Percentiles rank a stretch among this genome's conserved stretches.
These are phyloP conservation scores for Metacarcinus magister DNA, from an alignment of 2,888 invertebrate species.

Conservation along the genomic window DNA sequence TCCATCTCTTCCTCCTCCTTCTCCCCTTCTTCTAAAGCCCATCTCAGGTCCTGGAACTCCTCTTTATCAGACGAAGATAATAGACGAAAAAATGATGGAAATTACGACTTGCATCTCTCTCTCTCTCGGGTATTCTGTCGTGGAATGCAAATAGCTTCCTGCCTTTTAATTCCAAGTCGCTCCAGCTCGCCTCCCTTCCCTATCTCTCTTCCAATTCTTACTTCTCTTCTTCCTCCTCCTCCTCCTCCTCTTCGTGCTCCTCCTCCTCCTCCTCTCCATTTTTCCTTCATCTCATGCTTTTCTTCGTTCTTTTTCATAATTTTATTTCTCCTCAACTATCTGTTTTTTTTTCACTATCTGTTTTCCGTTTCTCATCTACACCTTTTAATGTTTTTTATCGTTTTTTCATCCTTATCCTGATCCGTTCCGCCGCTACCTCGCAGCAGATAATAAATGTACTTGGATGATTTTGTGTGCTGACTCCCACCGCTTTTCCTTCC, in stretches of 20 bases:
- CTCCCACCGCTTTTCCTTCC: neutral
- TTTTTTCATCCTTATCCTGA: neutral
- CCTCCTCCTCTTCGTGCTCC: neutral
- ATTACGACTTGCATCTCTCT: neutral
- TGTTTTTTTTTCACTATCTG: neutral
- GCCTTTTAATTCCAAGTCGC: neutral
- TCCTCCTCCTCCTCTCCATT: neutral
- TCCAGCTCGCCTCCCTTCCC: neutral
- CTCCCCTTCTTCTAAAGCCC: no score
- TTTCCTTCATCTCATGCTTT: neutral
- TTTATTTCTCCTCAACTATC: neutral
- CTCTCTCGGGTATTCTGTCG: neutral
- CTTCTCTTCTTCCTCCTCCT: neutral
- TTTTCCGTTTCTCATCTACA: neutral
- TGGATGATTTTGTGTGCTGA: no score
- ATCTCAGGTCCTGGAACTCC: neutral
- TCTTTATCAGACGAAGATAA: neutral
- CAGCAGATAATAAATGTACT: no score
- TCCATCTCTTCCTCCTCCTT: neutral
- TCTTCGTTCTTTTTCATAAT: neutral
- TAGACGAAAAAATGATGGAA: no score
- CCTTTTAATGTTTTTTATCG: neutral
- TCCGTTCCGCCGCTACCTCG: neutral
- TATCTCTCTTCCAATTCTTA: neutral
- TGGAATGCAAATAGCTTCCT: constrained; percentile 28